Base-by-base conservation (phyloP, 2,797 vertebrate species). In the Kryptolebias ocellatus region DNA sequence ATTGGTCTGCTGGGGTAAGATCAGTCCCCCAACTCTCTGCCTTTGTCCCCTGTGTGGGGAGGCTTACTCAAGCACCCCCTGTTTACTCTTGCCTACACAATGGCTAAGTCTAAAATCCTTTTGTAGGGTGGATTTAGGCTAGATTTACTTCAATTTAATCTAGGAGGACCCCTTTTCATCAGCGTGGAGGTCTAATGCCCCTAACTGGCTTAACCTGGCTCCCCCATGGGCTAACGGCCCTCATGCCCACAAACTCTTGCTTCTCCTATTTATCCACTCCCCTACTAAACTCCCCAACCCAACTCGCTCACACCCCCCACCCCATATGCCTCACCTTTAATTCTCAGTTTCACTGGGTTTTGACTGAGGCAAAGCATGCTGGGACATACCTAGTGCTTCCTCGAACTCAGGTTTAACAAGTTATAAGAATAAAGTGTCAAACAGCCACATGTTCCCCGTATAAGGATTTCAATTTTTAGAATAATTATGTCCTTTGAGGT, bases 121-220 rank as follows among this genome's bases (percentile, higher is more conserved):
- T 93, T 95, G 94, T 95, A 81, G 86, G 87, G 84, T 87, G 92
- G 94, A 95, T 95, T 95, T 94, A 93, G 93, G 86, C 84, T 89
- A 94, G 94, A 93, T 95, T 95, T 95, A 92, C 90, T 93, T 94
- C 89, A 87, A 93, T 95, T 95, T 93, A 94, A 95, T 94, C 93
- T 91, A 86, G 80, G 79, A 91, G 86, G 94, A 92, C 90, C 90
- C 89, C 89, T 92, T 95, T 96, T 96, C 93, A 95, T 95, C 93
- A 93, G 92, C 89, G 87, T 90, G 94, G 95, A 95, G 94, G 95
- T 95, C 94, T 95, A 95, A 95, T 94, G 92, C 93, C 93, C 90
- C 93, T 93, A 95, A 94, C 91, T 92, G 94, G 93, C 92, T 95
- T 95, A 94, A 82, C 57, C 91, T 94, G 89, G 92, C 93, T 93